phyloP scores from a whole-genome alignment of 53 echinoderm and acorn worm genomes.

The Temnopleurus reevesii region DNA sequence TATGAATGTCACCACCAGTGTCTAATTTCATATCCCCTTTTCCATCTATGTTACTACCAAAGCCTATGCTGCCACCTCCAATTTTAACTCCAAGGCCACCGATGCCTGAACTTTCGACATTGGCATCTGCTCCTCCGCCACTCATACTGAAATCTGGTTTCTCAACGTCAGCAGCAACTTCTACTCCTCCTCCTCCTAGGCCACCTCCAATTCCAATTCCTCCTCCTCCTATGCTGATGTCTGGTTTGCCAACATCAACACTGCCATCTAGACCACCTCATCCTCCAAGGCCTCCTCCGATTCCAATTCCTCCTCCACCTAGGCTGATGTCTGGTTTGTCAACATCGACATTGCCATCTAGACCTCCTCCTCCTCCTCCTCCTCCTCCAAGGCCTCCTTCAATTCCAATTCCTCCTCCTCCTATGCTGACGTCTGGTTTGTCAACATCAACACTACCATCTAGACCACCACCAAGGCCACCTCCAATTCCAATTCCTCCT shows the following conservation, averaged over 20 bases:
- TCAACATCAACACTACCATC: background rate
- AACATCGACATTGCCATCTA: constrained; percentile 16
- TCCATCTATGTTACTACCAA: constrained; percentile 23
- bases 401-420: background rate
- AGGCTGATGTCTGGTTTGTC: constrained; percentile 37
- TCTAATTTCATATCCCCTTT: constrained; percentile 40
- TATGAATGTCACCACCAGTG: constrained; percentile 47
- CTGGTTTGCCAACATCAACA: constrained; percentile 18
- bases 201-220: constrained; percentile 33
- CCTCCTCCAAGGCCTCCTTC: constrained; percentile 30
- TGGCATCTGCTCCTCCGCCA: constrained; percentile 28
- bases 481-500: constrained; percentile 13
- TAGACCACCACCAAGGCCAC: constrained; percentile 27
- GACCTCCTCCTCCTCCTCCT: constrained; percentile 15
- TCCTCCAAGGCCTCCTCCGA: background rate
- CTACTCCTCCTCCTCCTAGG: constrained; percentile 23
- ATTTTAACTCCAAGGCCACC: background rate
- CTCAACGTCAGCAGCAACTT: background rate
- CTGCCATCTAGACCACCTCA: background rate
- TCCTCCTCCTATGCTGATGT: constrained; percentile 37
- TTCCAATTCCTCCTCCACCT: background rate
- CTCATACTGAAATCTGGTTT: background rate
- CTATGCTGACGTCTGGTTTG: background rate
- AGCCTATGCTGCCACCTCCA: background rate
- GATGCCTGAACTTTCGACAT: background rate